Evolutionary conservation across 2,797 vertebrate species (phyloP).

Genomic region (Eospalax fontanierii): DNA sequence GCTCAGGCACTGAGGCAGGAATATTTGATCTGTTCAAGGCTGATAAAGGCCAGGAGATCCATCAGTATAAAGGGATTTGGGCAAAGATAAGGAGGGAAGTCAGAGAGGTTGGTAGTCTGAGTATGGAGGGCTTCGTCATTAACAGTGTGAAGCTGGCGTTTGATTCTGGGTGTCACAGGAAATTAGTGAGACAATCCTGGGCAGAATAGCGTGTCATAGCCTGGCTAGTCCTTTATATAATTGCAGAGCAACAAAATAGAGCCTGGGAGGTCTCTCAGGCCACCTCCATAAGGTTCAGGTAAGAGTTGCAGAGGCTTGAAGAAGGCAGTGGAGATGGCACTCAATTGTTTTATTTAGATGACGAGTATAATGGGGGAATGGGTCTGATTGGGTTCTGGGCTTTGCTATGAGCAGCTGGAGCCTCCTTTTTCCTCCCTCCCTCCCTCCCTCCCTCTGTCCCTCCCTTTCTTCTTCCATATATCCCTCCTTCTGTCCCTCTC

Average conservation of each 20-base stretch:
- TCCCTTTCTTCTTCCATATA: too few species aligned
- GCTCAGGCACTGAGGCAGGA: not conserved
- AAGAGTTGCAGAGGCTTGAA: not conserved
- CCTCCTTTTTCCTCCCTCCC: not conserved
- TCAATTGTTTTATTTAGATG: not conserved
- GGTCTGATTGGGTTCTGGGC: not conserved
- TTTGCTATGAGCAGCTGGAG: not conserved
- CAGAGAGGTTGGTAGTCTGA: not conserved
- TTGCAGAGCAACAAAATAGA: not conserved
- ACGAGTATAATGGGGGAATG: not conserved
- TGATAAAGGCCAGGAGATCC: not conserved
- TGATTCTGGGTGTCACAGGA: not conserved
- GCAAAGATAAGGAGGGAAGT: not conserved
- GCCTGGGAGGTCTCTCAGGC: not conserved
- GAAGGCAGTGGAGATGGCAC: not conserved
- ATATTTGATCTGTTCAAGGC: not conserved
- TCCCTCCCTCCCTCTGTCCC: too few species aligned
- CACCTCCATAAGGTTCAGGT: not conserved
- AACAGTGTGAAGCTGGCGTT: fast-evolving
- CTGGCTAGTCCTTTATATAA: not conserved
- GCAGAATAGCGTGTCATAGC: not conserved
- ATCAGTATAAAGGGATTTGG: not conserved
- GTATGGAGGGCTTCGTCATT: fast-evolving
- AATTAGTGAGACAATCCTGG: not conserved
- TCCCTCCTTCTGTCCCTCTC: too few species aligned